Evolutionary conservation across 2,113 vertebrate species (phyloP), one percentile per base, ranked within the genome.

Genomic region (Suncus etruscus): DNA sequence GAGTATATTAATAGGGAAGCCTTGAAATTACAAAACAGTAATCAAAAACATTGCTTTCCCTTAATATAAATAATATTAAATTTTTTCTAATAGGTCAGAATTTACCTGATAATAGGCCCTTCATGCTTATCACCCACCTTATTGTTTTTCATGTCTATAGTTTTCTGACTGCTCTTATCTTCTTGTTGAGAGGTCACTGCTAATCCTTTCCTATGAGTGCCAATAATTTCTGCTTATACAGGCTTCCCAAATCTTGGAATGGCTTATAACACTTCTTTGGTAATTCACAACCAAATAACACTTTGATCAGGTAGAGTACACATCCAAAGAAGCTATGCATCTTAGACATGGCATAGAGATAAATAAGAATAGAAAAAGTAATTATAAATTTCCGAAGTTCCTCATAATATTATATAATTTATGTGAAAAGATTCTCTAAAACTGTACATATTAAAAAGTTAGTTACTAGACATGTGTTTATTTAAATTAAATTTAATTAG

Each of bases 51-150:
- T 51, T 75, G 11, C 10, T 63, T 86, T 54, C 27, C 6, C 8
- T 87, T 87, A 66, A 82, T 6, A 70, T 15, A 12, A 87, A 91
- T 80, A 31, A 85, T 85, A 77, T 10, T 63, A 83, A 65, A 11
- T 77, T 48, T 86, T 50, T 88, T n/a, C 51, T 85, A 32, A 20
- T 24, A 82, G 20, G 50, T 20, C 22, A 79, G 29, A 15, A 12
- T 11, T 48, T 70, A 58, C 2, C 5, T 6, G 58, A 61, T 61
- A 2, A 61, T 61, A 61, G 31, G 16, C 51, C 45, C 47, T 9
- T 15, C 16, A 79, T 47, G 15, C n/a, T 2, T 22, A 1, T 14
- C 20, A 29, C 0, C 7, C 0, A 11, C 32, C 20, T 15, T 14
- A 31, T 31, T 66, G 24, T 29, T 16, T 66, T 66, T 11, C 25